phyloP scores from a whole-genome alignment of 2,797 vertebrate genomes.

The Steatocranus sp. region DNA sequence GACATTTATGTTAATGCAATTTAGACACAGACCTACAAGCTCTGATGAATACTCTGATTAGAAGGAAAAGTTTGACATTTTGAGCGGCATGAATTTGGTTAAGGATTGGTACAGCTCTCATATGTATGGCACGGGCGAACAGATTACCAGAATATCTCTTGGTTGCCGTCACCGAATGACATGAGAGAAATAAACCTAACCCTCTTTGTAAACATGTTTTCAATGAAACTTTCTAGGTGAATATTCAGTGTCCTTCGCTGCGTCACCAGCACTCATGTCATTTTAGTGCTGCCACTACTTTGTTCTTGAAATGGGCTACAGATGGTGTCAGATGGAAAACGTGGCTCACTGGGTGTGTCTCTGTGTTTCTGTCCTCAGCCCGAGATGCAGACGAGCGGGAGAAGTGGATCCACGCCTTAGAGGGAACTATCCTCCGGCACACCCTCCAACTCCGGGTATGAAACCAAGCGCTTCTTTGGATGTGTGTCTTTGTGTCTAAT shows the following conservation, averaged over 20 bases:
- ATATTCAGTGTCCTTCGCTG: neutral
- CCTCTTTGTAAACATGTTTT: neutral
- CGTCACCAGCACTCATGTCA: slow-evolving; percentile 5
- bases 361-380: slow-evolving; percentile 73
- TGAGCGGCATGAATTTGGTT: neutral
- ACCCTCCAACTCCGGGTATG: slow-evolving; percentile 92
- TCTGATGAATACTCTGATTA: neutral
- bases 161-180: neutral
- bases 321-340: slow-evolving; percentile 23
- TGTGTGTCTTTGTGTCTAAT: neutral
- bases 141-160: neutral
- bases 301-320: neutral
- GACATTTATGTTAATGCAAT: accelerated
- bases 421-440: slow-evolving; percentile 97
- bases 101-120: neutral
- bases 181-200: neutral
- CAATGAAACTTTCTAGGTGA: neutral
- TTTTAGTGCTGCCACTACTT: neutral
- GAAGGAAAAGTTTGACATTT: neutral
- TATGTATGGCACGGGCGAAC: neutral
- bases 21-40: neutral
- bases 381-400: slow-evolving; percentile 98
- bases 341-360: slow-evolving; percentile 47
- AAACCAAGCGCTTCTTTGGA: neutral
- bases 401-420: slow-evolving; percentile 99